These are phyloP conservation scores for Suillia variegata DNA, from an alignment of 2,888 invertebrate genomes.

Conservation along the genomic window DNA sequence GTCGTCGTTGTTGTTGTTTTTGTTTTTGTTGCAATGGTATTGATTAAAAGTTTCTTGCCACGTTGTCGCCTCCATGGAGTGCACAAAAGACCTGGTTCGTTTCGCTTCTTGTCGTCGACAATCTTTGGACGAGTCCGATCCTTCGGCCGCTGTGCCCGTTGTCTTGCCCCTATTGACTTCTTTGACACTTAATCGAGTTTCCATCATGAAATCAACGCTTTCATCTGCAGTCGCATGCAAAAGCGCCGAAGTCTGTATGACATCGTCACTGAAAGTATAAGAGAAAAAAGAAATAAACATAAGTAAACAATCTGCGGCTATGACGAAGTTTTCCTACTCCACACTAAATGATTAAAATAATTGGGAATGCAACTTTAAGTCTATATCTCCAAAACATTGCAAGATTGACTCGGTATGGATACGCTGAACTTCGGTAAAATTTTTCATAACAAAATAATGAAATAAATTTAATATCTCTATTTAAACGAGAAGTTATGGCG, in stretches of 20 bases:
- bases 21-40: conserved; percentile 9
- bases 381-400: too few relatives aligned
- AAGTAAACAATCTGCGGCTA: too few relatives aligned
- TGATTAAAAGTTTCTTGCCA: conserved; percentile 26
- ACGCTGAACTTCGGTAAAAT: too few relatives aligned
- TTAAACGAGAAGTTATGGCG: too few relatives aligned
- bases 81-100: conserved; percentile 45
- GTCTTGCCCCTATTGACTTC: conserved; percentile 6
- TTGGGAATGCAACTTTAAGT: too few relatives aligned
- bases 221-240: conserved; percentile 44
- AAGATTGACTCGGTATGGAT: too few relatives aligned
- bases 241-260: conserved; percentile 41
- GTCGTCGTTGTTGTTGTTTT: conserved; percentile 9
- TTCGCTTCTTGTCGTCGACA: conserved; percentile 32
- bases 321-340: too few relatives aligned
- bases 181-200: conserved; percentile 45
- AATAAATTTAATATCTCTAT: too few relatives aligned
- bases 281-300: too few relatives aligned
- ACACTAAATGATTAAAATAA: too few relatives aligned
- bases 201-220: conserved; percentile 48
- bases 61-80: conserved; percentile 37
- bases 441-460: too few relatives aligned
- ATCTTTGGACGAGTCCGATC: conserved; percentile 15
- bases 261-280: conserved; percentile 31
- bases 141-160: conserved; percentile 15